Conservation (phyloP, 2,888 invertebrate genomes). For the Cecidostiba fungosa region DNA sequence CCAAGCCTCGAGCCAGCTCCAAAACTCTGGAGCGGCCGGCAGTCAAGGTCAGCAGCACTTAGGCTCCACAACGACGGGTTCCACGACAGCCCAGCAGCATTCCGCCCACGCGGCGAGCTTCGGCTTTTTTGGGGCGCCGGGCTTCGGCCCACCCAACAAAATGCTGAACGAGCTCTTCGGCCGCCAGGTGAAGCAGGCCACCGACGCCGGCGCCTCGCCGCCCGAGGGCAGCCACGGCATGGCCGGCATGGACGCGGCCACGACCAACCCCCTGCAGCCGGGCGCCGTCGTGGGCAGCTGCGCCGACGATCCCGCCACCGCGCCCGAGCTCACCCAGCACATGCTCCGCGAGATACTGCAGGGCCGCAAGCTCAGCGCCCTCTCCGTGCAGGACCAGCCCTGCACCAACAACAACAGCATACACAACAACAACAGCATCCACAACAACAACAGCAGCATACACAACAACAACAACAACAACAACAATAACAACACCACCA, state of each 20-base stretch:
- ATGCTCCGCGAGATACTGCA: conserved; percentile 95
- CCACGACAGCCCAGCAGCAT: conserved; percentile 81
- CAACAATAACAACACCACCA: conserved; percentile 82
- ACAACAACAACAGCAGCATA: conserved; percentile 80
- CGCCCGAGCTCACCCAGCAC: conserved; percentile 86
- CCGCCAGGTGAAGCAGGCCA: conserved; percentile 88
- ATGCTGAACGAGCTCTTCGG: conserved; percentile 95
- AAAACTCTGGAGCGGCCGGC: conserved; percentile 73
- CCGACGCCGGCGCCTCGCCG: conserved; percentile 81
- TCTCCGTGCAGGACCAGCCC: conserved; percentile 87
- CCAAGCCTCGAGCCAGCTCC: conserved; percentile 47
- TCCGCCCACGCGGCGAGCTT: conserved; percentile 84
- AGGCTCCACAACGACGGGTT: conserved; percentile 81
- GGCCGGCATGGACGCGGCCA: conserved; percentile 79
- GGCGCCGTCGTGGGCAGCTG: conserved; percentile 83
- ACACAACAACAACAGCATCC: conserved; percentile 81
- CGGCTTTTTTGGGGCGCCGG: conserved; percentile 91
- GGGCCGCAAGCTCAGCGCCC: conserved; percentile 91
- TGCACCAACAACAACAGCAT: conserved; percentile 79
- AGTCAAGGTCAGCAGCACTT: conserved; percentile 74
- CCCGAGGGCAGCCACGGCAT: conserved; percentile 81
- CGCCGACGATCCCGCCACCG: conserved; percentile 81
- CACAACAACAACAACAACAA: conserved; percentile 76
- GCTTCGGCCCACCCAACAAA: conserved; percentile 91
- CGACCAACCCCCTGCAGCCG: conserved; percentile 75